A percentile compares a stretch with the other conserved stretches of the same genome.
These are phyloP conservation scores for Orthosia cruda DNA, from an alignment of 2,888 invertebrate species.

Conservation along the genomic window DNA sequence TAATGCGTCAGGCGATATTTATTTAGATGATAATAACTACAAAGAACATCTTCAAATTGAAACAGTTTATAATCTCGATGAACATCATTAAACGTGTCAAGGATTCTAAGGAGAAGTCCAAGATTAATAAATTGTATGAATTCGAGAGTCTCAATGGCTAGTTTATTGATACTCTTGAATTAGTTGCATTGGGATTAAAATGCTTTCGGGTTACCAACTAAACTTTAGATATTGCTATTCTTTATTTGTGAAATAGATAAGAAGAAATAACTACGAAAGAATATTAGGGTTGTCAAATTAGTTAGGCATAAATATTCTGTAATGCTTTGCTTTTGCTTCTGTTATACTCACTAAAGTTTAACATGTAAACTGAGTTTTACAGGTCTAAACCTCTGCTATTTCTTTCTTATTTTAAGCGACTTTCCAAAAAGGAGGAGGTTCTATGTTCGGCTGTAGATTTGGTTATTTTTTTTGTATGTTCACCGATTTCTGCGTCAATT, in stretches of 20 bases:
- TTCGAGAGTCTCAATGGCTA: conserved; percentile 4
- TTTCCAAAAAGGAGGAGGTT: too few relatives aligned
- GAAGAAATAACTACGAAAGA: neutral
- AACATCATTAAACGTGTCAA: conserved; percentile 5
- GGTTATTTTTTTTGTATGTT: too few relatives aligned
- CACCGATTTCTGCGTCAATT: too few relatives aligned
- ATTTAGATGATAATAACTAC: conserved; percentile 14
- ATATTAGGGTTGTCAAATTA: neutral
- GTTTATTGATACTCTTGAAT: neutral
- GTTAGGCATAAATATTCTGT: too few relatives aligned
- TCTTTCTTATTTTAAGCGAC: too few relatives aligned
- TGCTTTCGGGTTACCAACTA: neutral
- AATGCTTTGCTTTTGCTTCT: too few relatives aligned
- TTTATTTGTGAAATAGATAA: neutral
- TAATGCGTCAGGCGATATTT: conserved; percentile 5
- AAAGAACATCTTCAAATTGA: neutral
- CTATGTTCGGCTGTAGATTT: too few relatives aligned
- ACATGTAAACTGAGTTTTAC: too few relatives aligned
- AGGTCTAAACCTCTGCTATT: too few relatives aligned
- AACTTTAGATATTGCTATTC: neutral
- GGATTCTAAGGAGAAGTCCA: too few relatives aligned
- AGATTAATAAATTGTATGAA: neutral
- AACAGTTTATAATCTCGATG: neutral
- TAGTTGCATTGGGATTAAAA: neutral
- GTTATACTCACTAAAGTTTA: too few relatives aligned